Base-by-base conservation (phyloP, 2,888 invertebrate species). In the Cylindroiulus punctatus region DNA sequence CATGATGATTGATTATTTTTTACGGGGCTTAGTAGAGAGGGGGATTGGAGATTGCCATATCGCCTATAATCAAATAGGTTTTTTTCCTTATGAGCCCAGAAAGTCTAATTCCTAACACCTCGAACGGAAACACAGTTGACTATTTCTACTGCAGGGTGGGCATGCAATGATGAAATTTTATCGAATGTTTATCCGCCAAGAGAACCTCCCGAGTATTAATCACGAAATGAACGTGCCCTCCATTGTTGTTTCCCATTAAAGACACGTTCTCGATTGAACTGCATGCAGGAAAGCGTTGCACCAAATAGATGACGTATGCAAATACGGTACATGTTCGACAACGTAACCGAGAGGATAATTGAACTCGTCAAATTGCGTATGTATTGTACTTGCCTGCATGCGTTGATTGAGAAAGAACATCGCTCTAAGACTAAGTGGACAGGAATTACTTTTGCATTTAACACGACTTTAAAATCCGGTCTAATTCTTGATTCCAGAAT, bases 1-100 rank as follows among this genome's bases (percentile, higher is more conserved):
- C 19, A 52, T n/a, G 52, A 52, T 52, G 52, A 52, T 52, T 52
- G 52, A 52, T 52, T 52, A 52, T 52, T 52, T 52, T 52, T 52
- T 52, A n/a, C 12, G 19, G 52, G 52, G 52, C 52, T 52, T 52
- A 52, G 52, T 1, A 19, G 19, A 52, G 52, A 12, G 52, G 52
- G 19, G 52, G 52, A 19, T 17, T 17, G n/a, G 1, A n/a, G 52
- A 19, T 52, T 52, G 52, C 52, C 52, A 52, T 52, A 52, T 52
- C 52, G 52, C n/a, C 52, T 52, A n/a, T n/a, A 52, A 52, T 52
- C 52, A 52, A 52, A 3, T 52, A 52, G 52, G 1, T 52, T 52
- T 52, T 52, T 52, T 52, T 52, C 19, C 52, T 1, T 52, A 7
- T 19, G 52, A 52, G 19, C 52, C 52, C 19, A 52, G 52, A 52